These are phyloP conservation scores for Trachops cirrhosus DNA, from an alignment of 2,797 vertebrate species.

Conservation along the genomic window DNA sequence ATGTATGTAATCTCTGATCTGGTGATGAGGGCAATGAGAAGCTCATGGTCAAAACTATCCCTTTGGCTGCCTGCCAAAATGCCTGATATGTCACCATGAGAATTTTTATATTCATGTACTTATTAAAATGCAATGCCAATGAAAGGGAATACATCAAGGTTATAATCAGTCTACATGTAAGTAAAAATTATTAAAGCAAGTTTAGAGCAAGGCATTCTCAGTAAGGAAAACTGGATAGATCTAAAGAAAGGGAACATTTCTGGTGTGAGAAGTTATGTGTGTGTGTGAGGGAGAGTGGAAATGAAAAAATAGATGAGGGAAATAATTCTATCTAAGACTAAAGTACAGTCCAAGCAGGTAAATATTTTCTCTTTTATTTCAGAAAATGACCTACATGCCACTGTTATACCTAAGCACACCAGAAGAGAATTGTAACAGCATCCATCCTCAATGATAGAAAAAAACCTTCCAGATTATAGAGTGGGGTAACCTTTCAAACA, in stretches of 20 bases:
- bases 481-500: neutral
- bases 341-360: neutral
- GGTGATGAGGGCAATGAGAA: neutral
- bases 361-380: neutral
- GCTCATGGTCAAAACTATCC: neutral
- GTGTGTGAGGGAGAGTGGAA: neutral
- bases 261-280: neutral
- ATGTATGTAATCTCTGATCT: neutral
- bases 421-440: neutral
- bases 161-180: neutral
- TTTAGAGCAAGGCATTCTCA: neutral
- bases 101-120: neutral
- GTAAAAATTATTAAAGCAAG: neutral
- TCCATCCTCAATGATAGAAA: neutral
- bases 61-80: neutral
- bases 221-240: neutral
- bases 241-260: neutral
- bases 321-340: neutral
- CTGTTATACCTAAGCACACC: neutral
- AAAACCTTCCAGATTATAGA: neutral
- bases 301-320: neutral
- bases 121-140: neutral
- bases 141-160: neutral
- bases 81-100: neutral
- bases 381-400: conserved; percentile 21